Base-by-base conservation (phyloP, 2,888 invertebrate species). In the Malthinus seriepunctatus region DNA sequence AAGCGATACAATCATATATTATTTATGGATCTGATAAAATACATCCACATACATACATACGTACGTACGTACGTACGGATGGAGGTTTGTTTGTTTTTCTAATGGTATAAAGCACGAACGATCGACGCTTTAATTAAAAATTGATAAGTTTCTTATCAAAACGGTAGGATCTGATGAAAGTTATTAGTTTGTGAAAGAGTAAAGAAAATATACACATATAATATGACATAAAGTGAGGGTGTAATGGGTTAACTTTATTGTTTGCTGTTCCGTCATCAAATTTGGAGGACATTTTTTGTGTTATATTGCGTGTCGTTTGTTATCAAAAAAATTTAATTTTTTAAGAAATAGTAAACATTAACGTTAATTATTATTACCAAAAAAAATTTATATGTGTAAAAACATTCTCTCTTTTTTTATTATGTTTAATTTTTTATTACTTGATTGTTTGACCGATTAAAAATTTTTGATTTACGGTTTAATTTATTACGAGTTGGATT, bases 61-160 rank as follows among this genome's bases (percentile, higher is more conserved):
- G 15, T 32, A 52, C 44, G 35, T 33, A 52, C 49, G 15, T 44
- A 48, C 48, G 12, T 31, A 32, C n/a, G 15, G 7, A 45, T 8
- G 12, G 23, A 37, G 46, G 45, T 51, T 34, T 56, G 53, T 56
- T 61, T 61, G 56, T 47, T 35, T 51, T 51, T 35, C 48, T 62
- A 62, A 62, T 62, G 56, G 62, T 49, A 39, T 23, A 51, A 32
- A 56, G 56, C 62, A 62, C 62, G 62, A 62, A 62, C 58, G 58
- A 62, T 62, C 55, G 62, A 48, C 53, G 55, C 44, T 59, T 62
- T 62, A 62, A 62, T 62, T 62, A 62, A 62, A 62, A 62, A 62
- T 62, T 62, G 62, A 62, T 62, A 54, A 51, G 58, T 54, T 54
- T 14, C 54, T 62, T 62, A 62, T 62, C 62, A 55, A 5, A 53